Base-by-base conservation (phyloP, 2,113 vertebrate species). In the Antigone vipio region DNA sequence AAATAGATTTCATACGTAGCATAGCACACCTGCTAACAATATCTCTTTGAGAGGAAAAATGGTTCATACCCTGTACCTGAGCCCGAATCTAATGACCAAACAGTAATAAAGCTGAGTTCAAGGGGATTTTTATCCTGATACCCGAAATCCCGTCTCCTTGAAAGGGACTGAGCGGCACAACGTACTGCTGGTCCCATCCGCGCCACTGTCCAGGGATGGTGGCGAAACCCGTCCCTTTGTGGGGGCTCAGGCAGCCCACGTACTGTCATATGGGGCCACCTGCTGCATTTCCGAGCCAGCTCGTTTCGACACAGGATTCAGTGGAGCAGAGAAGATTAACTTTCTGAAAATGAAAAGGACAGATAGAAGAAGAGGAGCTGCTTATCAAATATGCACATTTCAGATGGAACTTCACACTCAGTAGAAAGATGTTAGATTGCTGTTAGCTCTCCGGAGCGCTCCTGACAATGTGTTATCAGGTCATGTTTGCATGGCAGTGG, bases 351-450 rank as follows among this genome's bases (percentile, higher is more conserved):
- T 97, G 97, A 97, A 98, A 98, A 97, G 93, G 96, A 96, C 95
- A 95, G 97, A 97, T 91, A 97, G 96, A 97, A 96, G 95, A 96
- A 80, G 83, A 91, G 30, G 80, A 96, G 92, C 92, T 97, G 96
- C 97, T 98, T 98, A 98, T 98, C 98, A 98, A 97, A 98, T 98
- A 98, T 98, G 97, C 98, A 98, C 98, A 98, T 98, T 98, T 98
- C 97, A 98, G 97, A 98, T 98, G 96, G 97, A 98, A 98, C 97
- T 98, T 98, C 98, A 97, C 98, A 98, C 97, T 97, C 96, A 34
- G 88, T 97, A 98, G 97, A 98, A 97, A 98, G 98, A 98, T 98
- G 98, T 98, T 98, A 98, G 98, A 98, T 98, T 98, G 97, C 97
- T 98, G 98, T 97, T 98, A 98, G 97, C 97, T 98, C 97, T 98